Percentiles rank a stretch among this genome's conserved stretches.
phyloP scores from a whole-genome alignment of 2,888 invertebrate genomes.

The Gastrophysa polygoni region DNA sequence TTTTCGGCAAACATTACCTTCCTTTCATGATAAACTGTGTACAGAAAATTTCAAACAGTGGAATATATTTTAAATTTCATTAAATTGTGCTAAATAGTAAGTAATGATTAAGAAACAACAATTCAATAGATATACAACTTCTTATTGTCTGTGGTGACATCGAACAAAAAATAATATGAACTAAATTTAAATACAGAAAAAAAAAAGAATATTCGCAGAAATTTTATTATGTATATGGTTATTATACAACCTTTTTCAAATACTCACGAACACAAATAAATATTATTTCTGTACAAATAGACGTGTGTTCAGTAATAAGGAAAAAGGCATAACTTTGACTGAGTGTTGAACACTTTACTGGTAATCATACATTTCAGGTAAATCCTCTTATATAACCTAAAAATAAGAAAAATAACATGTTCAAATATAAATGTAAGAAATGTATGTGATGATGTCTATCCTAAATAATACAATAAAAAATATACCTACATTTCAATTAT shows the following conservation, averaged over 20 bases:
- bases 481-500: conserved; percentile 42
- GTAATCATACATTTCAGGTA: conserved; percentile 53
- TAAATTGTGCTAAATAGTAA: conserved; percentile 30
- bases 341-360: conserved; percentile 52
- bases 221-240: conserved; percentile 58
- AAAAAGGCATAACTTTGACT: conserved; percentile 47
- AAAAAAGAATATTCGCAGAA: conserved; percentile 43
- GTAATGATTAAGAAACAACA: conserved; percentile 16
- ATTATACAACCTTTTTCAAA: conserved; percentile 50
- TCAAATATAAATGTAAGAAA: conserved; percentile 32
- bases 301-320: conserved; percentile 31
- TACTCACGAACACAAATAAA: conserved; percentile 44
- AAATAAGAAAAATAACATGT: conserved; percentile 39
- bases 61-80: conserved; percentile 7
- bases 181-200: conserved; percentile 40
- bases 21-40: neutral
- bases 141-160: conserved; percentile 32
- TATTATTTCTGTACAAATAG: conserved; percentile 49
- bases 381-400: conserved; percentile 35
- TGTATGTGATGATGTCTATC: conserved; percentile 32
- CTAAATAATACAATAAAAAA: conserved; percentile 44
- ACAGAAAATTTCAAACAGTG: neutral
- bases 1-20: conserved; percentile 39
- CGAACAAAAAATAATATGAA: conserved; percentile 32
- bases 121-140: conserved; percentile 23